Evolutionary conservation across 2,113 vertebrate species (phyloP), one percentile per base, ranked within the genome.

Genomic region (Oncorhynchus keta): DNA sequence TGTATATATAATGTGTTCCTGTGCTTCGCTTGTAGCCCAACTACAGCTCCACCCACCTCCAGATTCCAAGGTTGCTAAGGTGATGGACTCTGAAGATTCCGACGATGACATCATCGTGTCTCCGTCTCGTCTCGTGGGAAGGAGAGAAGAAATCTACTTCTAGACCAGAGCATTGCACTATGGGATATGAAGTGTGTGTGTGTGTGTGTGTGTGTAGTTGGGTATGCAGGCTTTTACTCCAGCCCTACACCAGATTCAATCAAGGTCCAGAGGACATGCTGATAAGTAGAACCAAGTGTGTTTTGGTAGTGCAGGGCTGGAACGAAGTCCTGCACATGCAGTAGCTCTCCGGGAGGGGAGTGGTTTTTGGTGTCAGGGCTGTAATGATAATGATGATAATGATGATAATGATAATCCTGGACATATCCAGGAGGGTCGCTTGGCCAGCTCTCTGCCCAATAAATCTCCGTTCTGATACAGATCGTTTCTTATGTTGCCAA

Each of bases 91-190:
- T 0, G 96, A 97, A 0, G 95, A 98, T 79, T 99, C 96, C 0
- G 96, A 98, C 0, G 96, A 98, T 30, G 95, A 97, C 39, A 86
- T 94, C 16, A 83, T 97, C 0, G 86, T 94, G 70, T 91, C 95
- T 26, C 93, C 94, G 0, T 85, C 91, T 1, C 81, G 91, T 39
- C 90, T 93, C 49, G 2, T 79, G 73, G 95, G 92, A 86, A 92
- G 86, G 77, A 84, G 90, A 83, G 89, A 91, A 76, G 82, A 84
- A 69, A 20, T 77, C 18, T 79, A 88, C 9, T 78, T 79, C 35
- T 90, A 91, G 78, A 69, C 18, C 9, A 14, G 18, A 18, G 18
- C 20, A 8, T 14, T 61, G 59, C 64, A 26, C 26, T 66, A 11
- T 66, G 64, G 26, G 26, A 66, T 66, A 28, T 26, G 11, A 9